Evolutionary conservation across 2,797 vertebrate genomes (phyloP), one percentile per base, ranked within the genome.

Genomic region (Clarias fuscus): DNA sequence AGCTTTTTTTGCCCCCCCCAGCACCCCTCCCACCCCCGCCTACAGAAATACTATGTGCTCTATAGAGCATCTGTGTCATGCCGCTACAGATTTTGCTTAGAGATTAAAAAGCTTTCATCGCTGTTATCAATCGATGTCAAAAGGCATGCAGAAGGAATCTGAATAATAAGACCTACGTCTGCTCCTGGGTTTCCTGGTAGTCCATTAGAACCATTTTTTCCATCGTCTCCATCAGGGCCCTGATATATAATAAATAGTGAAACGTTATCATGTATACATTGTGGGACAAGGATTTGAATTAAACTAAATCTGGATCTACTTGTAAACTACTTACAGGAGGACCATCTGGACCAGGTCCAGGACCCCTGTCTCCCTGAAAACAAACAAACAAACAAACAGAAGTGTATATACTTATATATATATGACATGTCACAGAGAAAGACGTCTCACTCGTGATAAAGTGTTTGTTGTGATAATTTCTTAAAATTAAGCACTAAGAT

Each of bases 181-280:
- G 96, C 95, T 5, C 98, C 98, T 0, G 97, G 96, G 8, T 96
- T 94, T 53, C 98, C 98, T 3, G 97, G 91, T 85, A 95, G 88
- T 86, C 98, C 98, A 0, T 95, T 88, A 77, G 91, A 92, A 88
- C 98, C 98, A 1, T 96, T 93, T 90, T 93, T 96, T 53, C 97
- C 98, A 10, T 96, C 90, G 0, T 97, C 97, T 17, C 98, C 98
- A 40, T 95, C 93, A 0, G 89, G 89, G 64, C 98, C 98, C 98
- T 99, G 89, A 14, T 90, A 40, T 56, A 70, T 67, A 83, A 53
- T 18, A 59, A 78, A 83, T 10, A 78, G 13, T 18, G 6, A 76
- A 22, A 67, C 40, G 68, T 30, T 0, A 62, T 37, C 30, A 82
- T 40, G 37, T 83, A 30, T 68, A 30, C 14, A 65, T 30, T 17